Conservation (phyloP, 2,797 vertebrate genomes). For the Notoglanidium macrostoma region DNA sequence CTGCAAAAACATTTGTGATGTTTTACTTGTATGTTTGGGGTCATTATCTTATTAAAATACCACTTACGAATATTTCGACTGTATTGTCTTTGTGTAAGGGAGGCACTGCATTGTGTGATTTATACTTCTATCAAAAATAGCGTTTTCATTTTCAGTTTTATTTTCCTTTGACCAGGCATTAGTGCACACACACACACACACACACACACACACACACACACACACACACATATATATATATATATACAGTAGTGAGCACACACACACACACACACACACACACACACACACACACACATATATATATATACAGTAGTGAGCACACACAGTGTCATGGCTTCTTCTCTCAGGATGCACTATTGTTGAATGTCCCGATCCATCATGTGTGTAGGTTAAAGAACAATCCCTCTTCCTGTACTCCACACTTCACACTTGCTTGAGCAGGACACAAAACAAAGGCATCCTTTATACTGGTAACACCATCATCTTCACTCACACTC, state of each 20-base stretch:
- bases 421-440: constrained; percentile 80
- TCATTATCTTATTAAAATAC: background rate
- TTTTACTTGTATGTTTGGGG: background rate
- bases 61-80: background rate
- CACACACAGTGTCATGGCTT: constrained; percentile 59
- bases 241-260: background rate
- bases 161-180: background rate
- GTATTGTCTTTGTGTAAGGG: background rate
- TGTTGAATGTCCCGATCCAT: constrained; percentile 96
- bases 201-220: background rate
- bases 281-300: background rate
- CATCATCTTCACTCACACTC: constrained; percentile 36
- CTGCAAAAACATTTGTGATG: background rate
- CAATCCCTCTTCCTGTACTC: constrained; percentile 78
- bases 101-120: background rate
- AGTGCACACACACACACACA: background rate
- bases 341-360: constrained; percentile 88
- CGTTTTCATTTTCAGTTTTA: background rate
- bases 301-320: background rate
- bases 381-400: constrained; percentile 83
- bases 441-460: constrained; percentile 76
- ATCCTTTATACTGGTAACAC: constrained; percentile 75
- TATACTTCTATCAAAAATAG: background rate
- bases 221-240: no score
- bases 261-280: background rate